phyloP scores from a whole-genome alignment of 2,888 invertebrate species.

The Yponomeuta plumbellus region DNA sequence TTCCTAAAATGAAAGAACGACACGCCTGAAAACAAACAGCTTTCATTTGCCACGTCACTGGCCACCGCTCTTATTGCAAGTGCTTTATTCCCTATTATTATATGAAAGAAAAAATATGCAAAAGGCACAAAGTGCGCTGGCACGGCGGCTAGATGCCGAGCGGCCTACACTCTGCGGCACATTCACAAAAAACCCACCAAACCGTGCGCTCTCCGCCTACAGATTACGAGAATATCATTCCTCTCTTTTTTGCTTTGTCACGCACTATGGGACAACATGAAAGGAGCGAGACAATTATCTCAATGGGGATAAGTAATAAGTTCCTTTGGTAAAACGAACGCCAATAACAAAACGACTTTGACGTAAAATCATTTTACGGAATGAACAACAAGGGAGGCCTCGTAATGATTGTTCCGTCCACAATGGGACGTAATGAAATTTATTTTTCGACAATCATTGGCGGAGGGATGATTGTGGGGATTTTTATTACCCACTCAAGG shows the following conservation, averaged over 20 bases:
- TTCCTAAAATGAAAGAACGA: not conserved
- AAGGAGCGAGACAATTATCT: conserved; percentile 40
- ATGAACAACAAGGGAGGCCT: not conserved
- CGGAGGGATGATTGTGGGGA: not conserved
- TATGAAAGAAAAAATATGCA: not conserved
- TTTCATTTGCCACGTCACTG: not conserved
- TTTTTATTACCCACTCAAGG: not conserved
- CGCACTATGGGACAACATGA: conserved; percentile 39
- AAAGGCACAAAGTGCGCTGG: not conserved
- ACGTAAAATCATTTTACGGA: conserved; percentile 9
- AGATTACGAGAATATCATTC: conserved; percentile 8
- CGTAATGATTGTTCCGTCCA: not conserved
- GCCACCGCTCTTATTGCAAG: not conserved
- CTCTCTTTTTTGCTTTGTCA: conserved; percentile 31
- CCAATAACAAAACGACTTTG: not conserved
- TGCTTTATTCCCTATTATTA: not conserved
- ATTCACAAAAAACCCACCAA: conserved; percentile 10
- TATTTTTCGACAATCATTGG: not conserved
- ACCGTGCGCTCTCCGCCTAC: conserved; percentile 6
- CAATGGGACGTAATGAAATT: not conserved
- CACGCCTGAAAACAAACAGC: not conserved
- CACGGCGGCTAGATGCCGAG: conserved; percentile 1
- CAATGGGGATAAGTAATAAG: conserved; percentile 45
- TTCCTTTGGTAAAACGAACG: conserved; percentile 33
- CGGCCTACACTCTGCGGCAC: conserved; percentile 6